A percentile compares a stretch with the other conserved stretches of the same genome.
phyloP scores from a whole-genome alignment of 1,140 invertebrate genomes.

The Mya arenaria region DNA sequence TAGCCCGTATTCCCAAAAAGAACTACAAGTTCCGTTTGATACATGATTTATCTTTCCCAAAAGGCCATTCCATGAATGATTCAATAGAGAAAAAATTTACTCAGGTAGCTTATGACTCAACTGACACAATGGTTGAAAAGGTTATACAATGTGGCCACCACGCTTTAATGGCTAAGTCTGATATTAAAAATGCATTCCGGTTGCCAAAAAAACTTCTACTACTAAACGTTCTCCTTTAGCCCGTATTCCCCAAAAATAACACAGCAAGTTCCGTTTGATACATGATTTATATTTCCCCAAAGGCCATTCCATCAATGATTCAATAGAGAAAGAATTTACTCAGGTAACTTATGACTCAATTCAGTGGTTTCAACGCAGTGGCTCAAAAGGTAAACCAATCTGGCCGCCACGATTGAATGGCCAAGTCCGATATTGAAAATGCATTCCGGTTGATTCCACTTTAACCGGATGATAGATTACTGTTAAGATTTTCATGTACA shows the following conservation, averaged over 20 bases:
- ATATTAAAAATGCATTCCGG: constrained; percentile 42
- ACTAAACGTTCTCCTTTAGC: too few relatives aligned
- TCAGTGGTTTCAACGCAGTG: too few relatives aligned
- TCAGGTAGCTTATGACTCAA: constrained; percentile 5
- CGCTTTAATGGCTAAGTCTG: constrained; percentile 30
- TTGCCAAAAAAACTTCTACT: too few relatives aligned
- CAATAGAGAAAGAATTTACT: constrained; percentile 13
- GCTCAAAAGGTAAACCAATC: constrained; percentile 13
- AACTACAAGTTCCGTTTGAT: constrained; percentile 13
- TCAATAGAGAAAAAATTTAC: constrained; percentile 14
- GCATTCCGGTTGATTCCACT: constrained; percentile 38
- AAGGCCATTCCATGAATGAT: constrained; percentile 21
- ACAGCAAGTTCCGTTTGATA: constrained; percentile 17
- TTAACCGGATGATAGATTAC: constrained; percentile 6
- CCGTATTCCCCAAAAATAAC: constrained; percentile 31
- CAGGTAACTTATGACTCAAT: constrained; percentile 16
- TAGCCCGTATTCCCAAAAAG: too few relatives aligned
- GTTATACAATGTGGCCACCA: background rate
- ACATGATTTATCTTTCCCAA: constrained; percentile 37
- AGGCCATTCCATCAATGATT: constrained; percentile 17
- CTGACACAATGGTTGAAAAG: too few relatives aligned
- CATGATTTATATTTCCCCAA: constrained; percentile 37
- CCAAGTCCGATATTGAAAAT: constrained; percentile 41
- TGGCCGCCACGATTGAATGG: constrained; percentile 1
- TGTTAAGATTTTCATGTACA: constrained; percentile 22